These are phyloP conservation scores for Chrosomus eos DNA, from an alignment of 2,797 vertebrate species.

Conservation along the genomic window DNA sequence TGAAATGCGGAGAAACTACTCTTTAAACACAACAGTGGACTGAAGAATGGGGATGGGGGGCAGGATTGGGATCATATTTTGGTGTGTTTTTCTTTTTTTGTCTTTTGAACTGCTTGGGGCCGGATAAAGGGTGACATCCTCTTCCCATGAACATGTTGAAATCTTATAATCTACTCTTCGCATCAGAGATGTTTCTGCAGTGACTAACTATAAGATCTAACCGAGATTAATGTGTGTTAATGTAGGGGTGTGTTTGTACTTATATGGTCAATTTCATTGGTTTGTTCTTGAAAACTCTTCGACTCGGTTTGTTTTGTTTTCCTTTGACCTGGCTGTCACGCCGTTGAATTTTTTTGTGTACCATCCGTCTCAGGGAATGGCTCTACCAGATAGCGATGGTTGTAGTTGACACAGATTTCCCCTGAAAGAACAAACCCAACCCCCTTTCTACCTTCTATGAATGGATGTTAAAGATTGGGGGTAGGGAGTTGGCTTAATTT, in stretches of 20 bases:
- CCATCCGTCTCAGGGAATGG: not conserved
- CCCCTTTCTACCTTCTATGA: constrained; percentile 13
- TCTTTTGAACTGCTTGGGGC: not conserved
- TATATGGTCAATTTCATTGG: not conserved
- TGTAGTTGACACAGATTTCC: constrained; percentile 35
- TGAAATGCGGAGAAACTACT: constrained; percentile 18
- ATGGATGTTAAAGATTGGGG: constrained; percentile 38
- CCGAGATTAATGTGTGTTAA: not conserved
- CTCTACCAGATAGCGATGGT: constrained; percentile 15
- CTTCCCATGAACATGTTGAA: not conserved
- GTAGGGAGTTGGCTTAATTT: constrained; percentile 43
- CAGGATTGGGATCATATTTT: constrained; percentile 2
- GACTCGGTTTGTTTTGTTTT: not conserved
- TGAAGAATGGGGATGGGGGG: not conserved
- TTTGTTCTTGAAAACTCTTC: constrained; percentile 2
- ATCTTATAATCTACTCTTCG: not conserved
- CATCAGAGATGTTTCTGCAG: not conserved
- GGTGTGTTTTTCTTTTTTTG: not conserved
- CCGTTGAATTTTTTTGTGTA: not conserved
- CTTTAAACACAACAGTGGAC: constrained; percentile 32
- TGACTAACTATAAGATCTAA: not conserved
- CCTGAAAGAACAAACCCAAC: constrained; percentile 37
- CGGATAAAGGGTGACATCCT: not conserved
- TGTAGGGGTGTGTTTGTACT: not conserved
- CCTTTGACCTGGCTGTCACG: not conserved